phyloP scores from a whole-genome alignment of 2,888 invertebrate species.

The Ophonus ardosiacus region DNA sequence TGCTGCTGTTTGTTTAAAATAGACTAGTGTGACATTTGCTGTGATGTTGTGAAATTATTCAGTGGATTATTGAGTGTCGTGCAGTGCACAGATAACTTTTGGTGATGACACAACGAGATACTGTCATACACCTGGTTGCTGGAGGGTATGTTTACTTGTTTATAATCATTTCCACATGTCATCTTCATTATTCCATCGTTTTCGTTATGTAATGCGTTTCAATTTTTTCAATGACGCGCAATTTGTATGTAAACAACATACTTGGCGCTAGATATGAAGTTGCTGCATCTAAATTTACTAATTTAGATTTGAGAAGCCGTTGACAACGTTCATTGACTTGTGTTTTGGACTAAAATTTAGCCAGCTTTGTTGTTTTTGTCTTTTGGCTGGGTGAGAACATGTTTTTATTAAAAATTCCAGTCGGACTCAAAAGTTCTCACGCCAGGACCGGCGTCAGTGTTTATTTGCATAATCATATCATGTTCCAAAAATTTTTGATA shows the following conservation, averaged over 20 bases:
- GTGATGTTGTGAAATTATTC: constrained; percentile 58
- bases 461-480: background rate
- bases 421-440: background rate
- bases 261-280: constrained; percentile 62
- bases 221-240: constrained; percentile 63
- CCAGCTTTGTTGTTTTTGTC: constrained; percentile 64
- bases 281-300: constrained; percentile 34
- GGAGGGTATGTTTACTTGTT: constrained; percentile 92
- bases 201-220: constrained; percentile 60
- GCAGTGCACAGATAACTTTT: constrained; percentile 50
- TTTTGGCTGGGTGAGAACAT: background rate
- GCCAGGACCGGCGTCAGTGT: background rate
- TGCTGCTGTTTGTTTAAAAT: constrained; percentile 42
- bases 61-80: constrained; percentile 6
- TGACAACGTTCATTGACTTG: constrained; percentile 54
- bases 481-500: constrained; percentile 10
- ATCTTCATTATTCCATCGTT: constrained; percentile 4
- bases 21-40: constrained; percentile 58
- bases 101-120: constrained; percentile 88
- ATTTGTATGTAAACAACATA: constrained; percentile 63
- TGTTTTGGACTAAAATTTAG: constrained; percentile 7
- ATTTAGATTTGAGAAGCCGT: constrained; percentile 34
- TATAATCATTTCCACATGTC: background rate
- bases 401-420: constrained; percentile 4
- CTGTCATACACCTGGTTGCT: constrained; percentile 94